These are phyloP conservation scores for Drosophila novamexicana DNA, from an alignment of 1,140 invertebrate genomes.

Conservation along the genomic window DNA sequence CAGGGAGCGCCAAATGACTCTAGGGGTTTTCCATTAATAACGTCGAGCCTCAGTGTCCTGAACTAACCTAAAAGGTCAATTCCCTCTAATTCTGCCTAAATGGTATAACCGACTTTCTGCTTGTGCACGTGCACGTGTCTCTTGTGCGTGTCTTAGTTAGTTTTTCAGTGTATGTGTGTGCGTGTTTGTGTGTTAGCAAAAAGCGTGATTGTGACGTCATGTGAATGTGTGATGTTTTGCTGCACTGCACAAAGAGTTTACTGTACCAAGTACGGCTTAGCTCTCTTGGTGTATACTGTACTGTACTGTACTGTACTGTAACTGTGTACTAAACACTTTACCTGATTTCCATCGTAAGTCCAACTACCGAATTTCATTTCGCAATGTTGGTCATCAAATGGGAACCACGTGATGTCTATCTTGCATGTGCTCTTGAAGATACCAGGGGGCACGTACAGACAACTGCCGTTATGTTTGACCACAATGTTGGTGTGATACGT, in stretches of 20 bases:
- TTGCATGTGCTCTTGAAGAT: conserved; percentile 99
- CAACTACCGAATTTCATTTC: conserved; percentile 98
- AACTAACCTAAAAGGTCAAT: conserved; percentile 3
- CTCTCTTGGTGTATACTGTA: conserved; percentile 32
- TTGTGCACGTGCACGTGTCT: conserved; percentile 38
- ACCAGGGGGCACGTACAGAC: conserved; percentile 97
- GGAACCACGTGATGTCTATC: conserved; percentile 99
- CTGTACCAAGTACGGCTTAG: conserved; percentile 47
- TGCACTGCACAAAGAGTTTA: conserved; percentile 31
- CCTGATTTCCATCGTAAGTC: conserved; percentile 97
- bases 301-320: conserved; percentile 7
- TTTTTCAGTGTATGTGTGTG: conserved; percentile 22
- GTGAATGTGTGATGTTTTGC: conserved; percentile 27
- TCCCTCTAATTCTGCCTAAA: conserved; percentile 18
- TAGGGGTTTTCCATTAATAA: neutral
- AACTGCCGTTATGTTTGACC: conserved; percentile 96
- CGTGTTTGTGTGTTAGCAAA: conserved; percentile 29
- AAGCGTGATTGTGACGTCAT: conserved; percentile 40
- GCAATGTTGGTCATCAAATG: conserved; percentile 99
- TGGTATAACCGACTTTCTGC: neutral
- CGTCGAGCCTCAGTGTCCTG: conserved; percentile 23
- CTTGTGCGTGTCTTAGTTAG: conserved; percentile 42
- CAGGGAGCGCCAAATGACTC: conserved; percentile 5
- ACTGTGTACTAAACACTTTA: conserved; percentile 85
- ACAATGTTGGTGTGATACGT: conserved; percentile 99